Evolutionary conservation across 2,797 vertebrate species (phyloP), one percentile per base, ranked within the genome.

Genomic region (Hypotaenidia okinawae): DNA sequence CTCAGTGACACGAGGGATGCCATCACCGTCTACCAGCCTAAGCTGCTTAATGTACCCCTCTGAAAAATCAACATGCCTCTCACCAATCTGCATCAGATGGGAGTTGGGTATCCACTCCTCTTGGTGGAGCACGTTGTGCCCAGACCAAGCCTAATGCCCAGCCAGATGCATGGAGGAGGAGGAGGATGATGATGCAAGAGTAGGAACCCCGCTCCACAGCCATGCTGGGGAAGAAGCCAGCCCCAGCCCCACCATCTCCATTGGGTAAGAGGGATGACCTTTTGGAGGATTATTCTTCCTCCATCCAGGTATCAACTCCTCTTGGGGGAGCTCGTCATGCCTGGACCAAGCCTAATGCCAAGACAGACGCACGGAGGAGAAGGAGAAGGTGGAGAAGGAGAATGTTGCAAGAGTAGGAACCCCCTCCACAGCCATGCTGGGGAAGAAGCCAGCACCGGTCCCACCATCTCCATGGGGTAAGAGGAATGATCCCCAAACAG

Each of bases 61-160:
- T 5, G 4, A 77, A 55, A 93, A 66, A 51, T 4, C 3, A 61
- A 27, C 1, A 2, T 11, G 22, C 43, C 59, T 74, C 35, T 66
- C 5, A 0, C n/a, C 32, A 14, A 4, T 4, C n/a, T 0, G 0
- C 1, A 35, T 35, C 4, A 51, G 27, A 10, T 0, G 0, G 32
- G 63, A 45, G 17, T 0, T 66, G 25, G 19, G 37, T 68, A 25
- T 45, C 43, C 13, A 1, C 15, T 67, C 24, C 27, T 69, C 63
- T 54, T 4, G 0, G 30, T 15, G 45, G 13, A 59, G 12, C 0
- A 0, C 30, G 25, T 74, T 19, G 4, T 7, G 5, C 7, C 77
- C 23, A 3, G 30, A 39, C 10, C 45, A 41, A 43, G 16, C 32
- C 33, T 15, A 32, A 10, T 28, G 28, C 57, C 82, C 58, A 8